These are phyloP conservation scores for Oophaga pumilio DNA, from an alignment of 2,113 vertebrate genomes.

Conservation along the genomic window DNA sequence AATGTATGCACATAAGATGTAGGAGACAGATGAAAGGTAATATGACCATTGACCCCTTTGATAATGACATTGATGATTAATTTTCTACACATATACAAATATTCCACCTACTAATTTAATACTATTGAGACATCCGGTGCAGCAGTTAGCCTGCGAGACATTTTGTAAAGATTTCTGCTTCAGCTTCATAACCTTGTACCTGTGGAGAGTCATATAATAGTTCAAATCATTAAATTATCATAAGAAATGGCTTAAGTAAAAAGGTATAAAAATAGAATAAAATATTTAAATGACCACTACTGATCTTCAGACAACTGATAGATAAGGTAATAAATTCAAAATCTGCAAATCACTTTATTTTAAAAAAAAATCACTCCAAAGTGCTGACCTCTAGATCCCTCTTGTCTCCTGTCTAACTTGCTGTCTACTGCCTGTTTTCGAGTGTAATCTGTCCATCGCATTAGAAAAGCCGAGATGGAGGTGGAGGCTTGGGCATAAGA, in stretches of 20 bases:
- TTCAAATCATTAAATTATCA: not conserved
- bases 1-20: not conserved
- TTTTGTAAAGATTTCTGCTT: slow-evolving; percentile 59
- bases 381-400: too few species aligned
- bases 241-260: not conserved
- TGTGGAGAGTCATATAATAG: slow-evolving; percentile 56
- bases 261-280: too few species aligned
- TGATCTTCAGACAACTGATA: too few species aligned
- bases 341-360: too few species aligned
- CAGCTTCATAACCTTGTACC: slow-evolving; percentile 67
- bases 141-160: slow-evolving; percentile 7
- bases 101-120: slow-evolving; percentile 66
- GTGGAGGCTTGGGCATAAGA: too few species aligned
- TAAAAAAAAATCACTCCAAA: too few species aligned
- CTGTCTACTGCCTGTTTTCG: too few species aligned
- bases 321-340: too few species aligned
- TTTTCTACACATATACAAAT: not conserved
- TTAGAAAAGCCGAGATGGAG: too few species aligned
- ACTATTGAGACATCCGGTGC: slow-evolving; percentile 61
- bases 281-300: too few species aligned
- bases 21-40: not conserved
- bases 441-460: too few species aligned
- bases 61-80: not conserved
- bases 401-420: too few species aligned
- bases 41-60: not conserved